These are phyloP conservation scores for Nasonia giraulti DNA, from an alignment of 1,140 invertebrate species.

Conservation along the genomic window DNA sequence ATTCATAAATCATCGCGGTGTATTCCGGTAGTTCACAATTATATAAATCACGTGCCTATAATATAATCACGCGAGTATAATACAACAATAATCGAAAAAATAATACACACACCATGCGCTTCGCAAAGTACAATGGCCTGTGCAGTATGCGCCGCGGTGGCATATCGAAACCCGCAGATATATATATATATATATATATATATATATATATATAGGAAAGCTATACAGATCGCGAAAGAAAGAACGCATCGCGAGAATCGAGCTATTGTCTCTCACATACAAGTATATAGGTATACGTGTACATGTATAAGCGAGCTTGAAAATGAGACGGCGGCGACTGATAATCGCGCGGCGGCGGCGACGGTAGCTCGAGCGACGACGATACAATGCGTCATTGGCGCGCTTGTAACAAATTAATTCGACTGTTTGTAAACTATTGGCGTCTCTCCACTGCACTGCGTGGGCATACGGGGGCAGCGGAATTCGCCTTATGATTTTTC, in stretches of 20 bases:
- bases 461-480: too few relatives aligned
- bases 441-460: not conserved
- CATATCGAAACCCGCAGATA: not conserved
- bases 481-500: not conserved
- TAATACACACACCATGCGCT: not conserved
- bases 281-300: not conserved
- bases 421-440: slow-evolving; percentile 59
- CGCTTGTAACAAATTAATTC: slow-evolving; percentile 64
- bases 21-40: too few relatives aligned
- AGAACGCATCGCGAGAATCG: slow-evolving; percentile 6
- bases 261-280: slow-evolving; percentile 42
- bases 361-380: slow-evolving; percentile 5
- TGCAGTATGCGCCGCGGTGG: not conserved
- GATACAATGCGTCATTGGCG: slow-evolving; percentile 58
- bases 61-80: too few relatives aligned
- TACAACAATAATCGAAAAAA: not conserved
- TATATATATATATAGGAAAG: not conserved
- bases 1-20: too few relatives aligned
- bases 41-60: too few relatives aligned
- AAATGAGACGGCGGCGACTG: slow-evolving; percentile 58
- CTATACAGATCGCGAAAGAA: not conserved
- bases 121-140: slow-evolving; percentile 7
- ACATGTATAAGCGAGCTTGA: slow-evolving; percentile 50
- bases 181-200: too few relatives aligned
- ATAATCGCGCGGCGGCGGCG: slow-evolving; percentile 54